Evolutionary conservation across 2,113 vertebrate species (phyloP).

Genomic region (Emydura subglobosa): DNA sequence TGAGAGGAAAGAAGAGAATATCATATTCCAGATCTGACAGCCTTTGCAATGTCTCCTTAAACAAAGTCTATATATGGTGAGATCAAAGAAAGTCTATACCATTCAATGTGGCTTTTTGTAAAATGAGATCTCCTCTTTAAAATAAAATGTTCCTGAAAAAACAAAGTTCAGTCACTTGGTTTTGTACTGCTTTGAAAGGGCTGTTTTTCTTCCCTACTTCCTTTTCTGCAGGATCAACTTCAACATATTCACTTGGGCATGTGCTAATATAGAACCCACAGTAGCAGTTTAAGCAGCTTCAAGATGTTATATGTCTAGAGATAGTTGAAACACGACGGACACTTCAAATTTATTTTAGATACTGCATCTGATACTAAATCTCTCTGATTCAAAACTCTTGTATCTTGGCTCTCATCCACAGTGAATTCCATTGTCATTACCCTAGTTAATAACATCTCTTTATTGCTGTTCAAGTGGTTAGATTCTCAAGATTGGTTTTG

Average conservation of each 20-base stretch:
- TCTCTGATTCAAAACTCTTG: neutral
- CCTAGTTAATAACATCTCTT: neutral
- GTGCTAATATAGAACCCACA: neutral
- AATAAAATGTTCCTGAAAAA: neutral
- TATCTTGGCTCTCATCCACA: neutral
- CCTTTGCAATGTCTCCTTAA: neutral
- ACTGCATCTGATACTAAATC: neutral
- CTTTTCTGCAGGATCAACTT: neutral
- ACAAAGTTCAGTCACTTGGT: neutral
- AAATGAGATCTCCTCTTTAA: neutral
- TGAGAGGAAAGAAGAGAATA: neutral
- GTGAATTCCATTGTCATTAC: neutral
- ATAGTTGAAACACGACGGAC: neutral
- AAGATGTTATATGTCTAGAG: neutral
- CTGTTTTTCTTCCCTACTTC: neutral
- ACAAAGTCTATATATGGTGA: neutral
- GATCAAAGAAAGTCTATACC: neutral
- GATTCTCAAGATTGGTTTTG: neutral
- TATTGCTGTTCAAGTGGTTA: neutral
- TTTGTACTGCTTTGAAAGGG: neutral
- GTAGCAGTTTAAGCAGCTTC: neutral
- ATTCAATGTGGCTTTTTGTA: neutral
- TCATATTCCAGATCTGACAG: neutral
- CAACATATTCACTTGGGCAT: neutral
- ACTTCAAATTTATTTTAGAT: neutral